Percentiles rank a stretch among this genome's conserved stretches.
phyloP scores from a whole-genome alignment of 92 coral and sea anemone species.

The Blastomussa wellsi region DNA sequence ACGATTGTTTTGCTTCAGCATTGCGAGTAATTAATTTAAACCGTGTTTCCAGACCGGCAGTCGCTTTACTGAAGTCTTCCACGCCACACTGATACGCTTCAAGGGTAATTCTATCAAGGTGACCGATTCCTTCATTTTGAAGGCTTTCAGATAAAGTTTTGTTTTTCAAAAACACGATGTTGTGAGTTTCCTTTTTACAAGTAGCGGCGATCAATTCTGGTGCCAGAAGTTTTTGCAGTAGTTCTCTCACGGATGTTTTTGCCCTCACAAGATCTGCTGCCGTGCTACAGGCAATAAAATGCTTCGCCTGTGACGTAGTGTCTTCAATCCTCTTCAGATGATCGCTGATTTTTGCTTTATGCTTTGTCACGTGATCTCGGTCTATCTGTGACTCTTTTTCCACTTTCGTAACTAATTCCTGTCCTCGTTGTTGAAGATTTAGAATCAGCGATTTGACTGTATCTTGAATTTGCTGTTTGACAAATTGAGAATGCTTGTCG shows the following conservation, averaged over 20 bases:
- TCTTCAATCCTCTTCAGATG: background rate
- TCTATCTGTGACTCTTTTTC: background rate
- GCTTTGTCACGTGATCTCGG: background rate
- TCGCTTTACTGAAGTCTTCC: background rate
- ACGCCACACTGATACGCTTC: background rate
- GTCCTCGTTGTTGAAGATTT: background rate
- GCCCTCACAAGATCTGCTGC: background rate
- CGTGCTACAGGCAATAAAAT: background rate
- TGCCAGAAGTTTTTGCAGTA: background rate
- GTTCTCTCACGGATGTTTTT: background rate
- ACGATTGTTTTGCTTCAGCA: background rate
- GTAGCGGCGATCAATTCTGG: background rate
- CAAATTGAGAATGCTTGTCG: background rate
- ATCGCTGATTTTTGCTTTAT: background rate
- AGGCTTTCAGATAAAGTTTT: background rate
- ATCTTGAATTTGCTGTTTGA: background rate
- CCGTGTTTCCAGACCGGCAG: constrained; percentile 9
- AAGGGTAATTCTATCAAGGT: background rate
- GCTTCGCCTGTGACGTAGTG: background rate
- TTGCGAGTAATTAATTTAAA: background rate
- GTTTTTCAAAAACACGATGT: background rate
- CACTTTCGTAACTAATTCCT: background rate
- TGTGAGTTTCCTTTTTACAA: background rate
- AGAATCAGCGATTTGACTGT: background rate
- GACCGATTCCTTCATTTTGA: background rate